These are phyloP conservation scores for Catocala sponsa DNA, from an alignment of 2,888 invertebrate genomes.

Conservation along the genomic window DNA sequence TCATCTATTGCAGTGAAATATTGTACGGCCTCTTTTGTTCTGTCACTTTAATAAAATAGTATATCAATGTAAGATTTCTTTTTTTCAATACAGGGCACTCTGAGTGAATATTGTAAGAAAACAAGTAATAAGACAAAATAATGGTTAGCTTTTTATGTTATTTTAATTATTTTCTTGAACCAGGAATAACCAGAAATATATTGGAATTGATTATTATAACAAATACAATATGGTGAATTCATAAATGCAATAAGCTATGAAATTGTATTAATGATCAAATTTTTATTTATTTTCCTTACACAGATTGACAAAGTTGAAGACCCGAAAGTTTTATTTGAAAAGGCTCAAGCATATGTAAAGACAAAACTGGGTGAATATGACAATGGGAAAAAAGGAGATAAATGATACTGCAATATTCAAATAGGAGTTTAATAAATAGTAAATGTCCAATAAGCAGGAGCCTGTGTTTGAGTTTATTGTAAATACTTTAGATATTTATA, in stretches of 20 bases:
- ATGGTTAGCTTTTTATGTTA: constrained; percentile 72
- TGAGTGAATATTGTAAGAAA: constrained; percentile 68
- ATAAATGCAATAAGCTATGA: too few relatives aligned
- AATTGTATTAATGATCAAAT: not conserved
- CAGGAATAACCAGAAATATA: constrained; percentile 63
- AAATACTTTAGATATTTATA: constrained; percentile 75
- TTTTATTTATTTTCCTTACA: constrained; percentile 55
- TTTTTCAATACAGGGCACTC: constrained; percentile 70
- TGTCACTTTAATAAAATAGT: constrained; percentile 29
- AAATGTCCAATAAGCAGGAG: constrained; percentile 33
- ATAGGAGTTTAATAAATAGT: constrained; percentile 14
- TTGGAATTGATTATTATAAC: not conserved
- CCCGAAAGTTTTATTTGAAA: constrained; percentile 91
- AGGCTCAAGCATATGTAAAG: constrained; percentile 91
- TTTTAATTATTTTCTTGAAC: constrained; percentile 56
- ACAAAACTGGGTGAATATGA: constrained; percentile 84
- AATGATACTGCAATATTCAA: constrained; percentile 46
- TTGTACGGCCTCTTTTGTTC: constrained; percentile 63
- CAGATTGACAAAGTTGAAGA: constrained; percentile 96
- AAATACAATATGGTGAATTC: too few relatives aligned
- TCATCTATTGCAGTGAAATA: constrained; percentile 9
- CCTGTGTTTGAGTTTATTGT: constrained; percentile 62
- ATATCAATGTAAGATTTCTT: constrained; percentile 12
- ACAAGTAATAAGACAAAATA: constrained; percentile 62
- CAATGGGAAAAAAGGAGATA: constrained; percentile 75